Conservation (phyloP, 2,888 invertebrate genomes). For the Meloe dianella region DNA sequence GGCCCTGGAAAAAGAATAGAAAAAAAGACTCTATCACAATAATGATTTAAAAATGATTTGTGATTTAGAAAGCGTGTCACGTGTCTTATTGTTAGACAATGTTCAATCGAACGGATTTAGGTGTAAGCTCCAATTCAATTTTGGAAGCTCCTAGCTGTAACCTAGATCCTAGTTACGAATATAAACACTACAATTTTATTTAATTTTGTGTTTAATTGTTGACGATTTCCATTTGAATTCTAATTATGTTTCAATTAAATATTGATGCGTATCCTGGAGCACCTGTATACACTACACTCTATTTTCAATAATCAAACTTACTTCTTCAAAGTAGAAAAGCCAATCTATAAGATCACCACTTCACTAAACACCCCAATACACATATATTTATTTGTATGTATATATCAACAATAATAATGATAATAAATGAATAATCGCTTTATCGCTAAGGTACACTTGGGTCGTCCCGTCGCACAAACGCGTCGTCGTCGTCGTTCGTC, state of each 20-base stretch:
- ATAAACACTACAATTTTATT: conserved; percentile 16
- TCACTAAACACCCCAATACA: conserved; percentile 47
- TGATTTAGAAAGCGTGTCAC: conserved; percentile 14
- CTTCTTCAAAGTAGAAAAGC: conserved; percentile 51
- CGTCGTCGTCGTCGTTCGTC: conserved; percentile 60
- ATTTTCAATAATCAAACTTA: conserved; percentile 46
- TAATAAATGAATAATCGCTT: conserved; percentile 28
- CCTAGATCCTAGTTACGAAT: conserved; percentile 20
- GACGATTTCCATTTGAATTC: conserved; percentile 6
- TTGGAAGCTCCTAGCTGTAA: conserved; percentile 23
- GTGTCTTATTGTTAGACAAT: conserved; percentile 21
- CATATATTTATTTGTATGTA: conserved; percentile 42
- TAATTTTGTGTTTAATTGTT: neutral
- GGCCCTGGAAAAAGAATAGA: conserved; percentile 47
- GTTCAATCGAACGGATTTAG: conserved; percentile 18
- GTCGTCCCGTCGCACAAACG: conserved; percentile 56
- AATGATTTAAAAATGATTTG: neutral
- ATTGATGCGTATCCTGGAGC: conserved; percentile 24
- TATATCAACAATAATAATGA: neutral
- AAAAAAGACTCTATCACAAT: neutral
- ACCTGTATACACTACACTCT: conserved; percentile 34
- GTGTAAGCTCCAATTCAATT: conserved; percentile 19
- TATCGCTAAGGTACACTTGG: conserved; percentile 48
- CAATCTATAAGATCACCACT: conserved; percentile 49
- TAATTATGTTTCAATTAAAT: neutral